Base-by-base conservation (phyloP, 1,140 invertebrate genomes). In the Neocloeon triangulifer region DNA sequence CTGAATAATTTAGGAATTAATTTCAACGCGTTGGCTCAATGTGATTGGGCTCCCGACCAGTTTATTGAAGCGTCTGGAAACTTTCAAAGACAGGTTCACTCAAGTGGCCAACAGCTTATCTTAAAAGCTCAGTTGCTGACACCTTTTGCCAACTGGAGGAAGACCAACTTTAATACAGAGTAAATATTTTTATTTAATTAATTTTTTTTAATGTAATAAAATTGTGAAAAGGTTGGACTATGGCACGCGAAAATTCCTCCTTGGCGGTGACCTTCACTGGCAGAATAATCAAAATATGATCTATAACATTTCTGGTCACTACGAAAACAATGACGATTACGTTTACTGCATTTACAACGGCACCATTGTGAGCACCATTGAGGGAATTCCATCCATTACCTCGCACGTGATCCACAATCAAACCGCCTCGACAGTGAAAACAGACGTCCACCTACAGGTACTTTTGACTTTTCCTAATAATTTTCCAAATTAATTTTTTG, bases 121-220 rank as follows among this genome's bases (percentile, higher is more conserved):
- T 36, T 64, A 15, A 51, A 57, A 23, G 53, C 52, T 4, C 61
- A 68, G 33, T 40, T 79, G 7, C 48, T 61, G 1, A 78, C 73
- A 1, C 76, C 76, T 0, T 76, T 79, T 41, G 53, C 64, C 3
- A 64, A 68, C n/a, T 79, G 74, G 73, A 61, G 54, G 32, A 63
- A 62, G 21, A 76, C 71, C 13, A 65, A 62, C 13, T 51, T 79
- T 0, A 60, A 62, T 39, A 49, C 61, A 25, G 62, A 60, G 69
- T 73, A 46, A n/a, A n/a, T n/a, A n/a, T n/a, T n/a, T n/a, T n/a
- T n/a, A n/a, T n/a, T n/a, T n/a, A n/a, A n/a, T n/a, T n/a, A n/a
- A n/a, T n/a, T n/a, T n/a, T n/a, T n/a, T n/a, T n/a, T n/a, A n/a
- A n/a, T n/a, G n/a, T n/a, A n/a, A n/a, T n/a, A 39, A 35, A 27